Base-by-base conservation (phyloP, 2,888 invertebrate genomes). In the Drosophila subquinaria region DNA sequence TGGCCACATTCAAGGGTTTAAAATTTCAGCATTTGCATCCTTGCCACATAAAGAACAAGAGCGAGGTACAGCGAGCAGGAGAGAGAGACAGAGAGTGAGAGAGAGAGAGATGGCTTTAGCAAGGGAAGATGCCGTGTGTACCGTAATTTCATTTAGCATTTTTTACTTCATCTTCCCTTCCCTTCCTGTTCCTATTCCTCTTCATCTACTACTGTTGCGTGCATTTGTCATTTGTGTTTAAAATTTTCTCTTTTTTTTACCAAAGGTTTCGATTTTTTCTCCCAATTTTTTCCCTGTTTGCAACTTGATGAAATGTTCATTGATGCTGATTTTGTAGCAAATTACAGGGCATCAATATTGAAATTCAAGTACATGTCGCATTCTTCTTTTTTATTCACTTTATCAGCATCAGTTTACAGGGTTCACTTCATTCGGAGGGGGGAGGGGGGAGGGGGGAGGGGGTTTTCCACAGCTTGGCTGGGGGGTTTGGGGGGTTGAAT, bases 1-100 rank as follows among this genome's bases (percentile, higher is more conserved):
- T 83, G 82, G 82, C 77, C 85, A 73, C 88, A 82, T 89, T 90
- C 90, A 90, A 90, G 90, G 88, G 88, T 90, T 86, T 88, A 86
- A 83, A 88, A 88, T 88, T 88, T 88, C 89, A 90, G 50, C 75
- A 90, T 86, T 90, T 89, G 79, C 90, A 89, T 90, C 68, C 67
- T 61, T 43, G 51, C 57, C 61, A 52, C 64, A 64, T 33, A 51
- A 59, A 64, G 43, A 27, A 6, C 0, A 4, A 35, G 23, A 42
- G 15, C 15, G 42, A 42, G 17, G 0, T n/a, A 36, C 13, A 33
- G 17, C 1, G 33, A n/a, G 8, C 17, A 11, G 3, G 35, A 4
- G 23, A 20, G 48, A 4, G 35, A 15, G 15, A 33, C 20, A 20
- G 48, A 4, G 35, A 15, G 15, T 23, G n/a, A 11, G 20, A 45